Evolutionary conservation across 2,113 vertebrate genomes (phyloP).

Genomic region (Thymallus thymallus): DNA sequence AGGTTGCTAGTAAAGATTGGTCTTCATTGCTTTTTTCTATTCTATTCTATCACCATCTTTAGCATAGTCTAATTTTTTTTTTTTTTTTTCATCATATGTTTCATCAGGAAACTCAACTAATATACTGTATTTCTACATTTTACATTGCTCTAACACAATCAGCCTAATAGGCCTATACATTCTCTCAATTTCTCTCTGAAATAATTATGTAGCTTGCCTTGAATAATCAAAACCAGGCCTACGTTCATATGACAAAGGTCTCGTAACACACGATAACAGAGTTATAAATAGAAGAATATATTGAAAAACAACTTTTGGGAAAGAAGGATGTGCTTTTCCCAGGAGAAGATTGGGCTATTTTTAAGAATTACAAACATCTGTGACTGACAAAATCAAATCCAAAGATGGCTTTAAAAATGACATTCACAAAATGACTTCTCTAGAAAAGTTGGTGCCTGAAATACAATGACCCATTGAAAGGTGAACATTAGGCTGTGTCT

Average conservation of each 20-base stretch:
- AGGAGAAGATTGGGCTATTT: background rate
- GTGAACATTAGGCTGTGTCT: background rate
- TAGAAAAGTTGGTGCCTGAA: background rate
- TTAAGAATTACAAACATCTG: background rate
- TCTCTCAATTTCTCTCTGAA: too few relatives aligned
- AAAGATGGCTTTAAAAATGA: background rate
- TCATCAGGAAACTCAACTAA: background rate
- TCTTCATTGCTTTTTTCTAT: background rate
- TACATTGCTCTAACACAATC: background rate
- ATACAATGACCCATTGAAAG: background rate
- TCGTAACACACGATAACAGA: background rate
- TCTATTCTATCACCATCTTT: background rate
- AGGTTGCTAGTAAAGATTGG: background rate
- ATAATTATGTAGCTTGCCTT: too few relatives aligned
- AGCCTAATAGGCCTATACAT: too few relatives aligned
- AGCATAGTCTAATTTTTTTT: too few relatives aligned
- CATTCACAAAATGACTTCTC: background rate
- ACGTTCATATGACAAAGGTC: background rate
- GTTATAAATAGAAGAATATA: background rate
- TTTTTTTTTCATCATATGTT: too few relatives aligned
- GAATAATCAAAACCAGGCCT: background rate
- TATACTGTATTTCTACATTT: background rate
- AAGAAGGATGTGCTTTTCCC: background rate
- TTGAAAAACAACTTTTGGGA: too few relatives aligned
- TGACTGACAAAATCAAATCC: constrained; percentile 26